Conservation (phyloP, 2,888 invertebrate species). For the Phortica okadai region DNA sequence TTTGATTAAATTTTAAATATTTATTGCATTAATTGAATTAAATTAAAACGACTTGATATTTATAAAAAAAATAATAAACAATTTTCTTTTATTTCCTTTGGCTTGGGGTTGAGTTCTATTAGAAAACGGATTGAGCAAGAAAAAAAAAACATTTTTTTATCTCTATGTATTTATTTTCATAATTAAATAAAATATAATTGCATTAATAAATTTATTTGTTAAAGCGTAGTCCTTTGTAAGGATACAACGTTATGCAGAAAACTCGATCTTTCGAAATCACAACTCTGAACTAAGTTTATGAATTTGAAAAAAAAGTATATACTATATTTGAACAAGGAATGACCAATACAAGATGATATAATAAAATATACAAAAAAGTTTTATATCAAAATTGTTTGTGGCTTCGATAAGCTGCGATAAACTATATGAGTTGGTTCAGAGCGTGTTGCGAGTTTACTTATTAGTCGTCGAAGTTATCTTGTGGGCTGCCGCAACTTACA, state of each 20-base stretch:
- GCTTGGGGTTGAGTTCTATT: not conserved
- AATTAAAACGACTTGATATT: constrained; percentile 44
- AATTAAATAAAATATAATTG: constrained; percentile 33
- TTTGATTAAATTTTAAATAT: constrained; percentile 70
- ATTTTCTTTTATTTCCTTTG: not conserved
- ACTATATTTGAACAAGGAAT: constrained; percentile 24
- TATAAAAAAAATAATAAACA: constrained; percentile 1
- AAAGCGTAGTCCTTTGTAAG: constrained; percentile 11
- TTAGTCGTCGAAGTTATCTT: not conserved
- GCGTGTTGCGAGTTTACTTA: constrained; percentile 21
- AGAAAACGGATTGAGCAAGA: not conserved
- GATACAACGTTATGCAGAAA: not conserved
- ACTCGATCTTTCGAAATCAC: constrained; percentile 8
- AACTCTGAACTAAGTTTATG: not conserved
- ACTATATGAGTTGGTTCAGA: not conserved
- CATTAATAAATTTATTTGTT: constrained; percentile 11
- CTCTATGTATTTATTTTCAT: constrained; percentile 19
- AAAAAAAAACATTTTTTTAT: not conserved
- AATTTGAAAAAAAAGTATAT: not conserved
- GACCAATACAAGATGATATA: constrained; percentile 19
- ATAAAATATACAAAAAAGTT: not conserved
- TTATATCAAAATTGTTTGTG: not conserved
- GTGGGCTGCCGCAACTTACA: constrained; percentile 76
- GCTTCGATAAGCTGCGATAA: not conserved
- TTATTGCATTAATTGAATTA: constrained; percentile 64